These are phyloP conservation scores for Chrysomallon squamiferum DNA, from an alignment of 1,140 invertebrate genomes.

Conservation along the genomic window DNA sequence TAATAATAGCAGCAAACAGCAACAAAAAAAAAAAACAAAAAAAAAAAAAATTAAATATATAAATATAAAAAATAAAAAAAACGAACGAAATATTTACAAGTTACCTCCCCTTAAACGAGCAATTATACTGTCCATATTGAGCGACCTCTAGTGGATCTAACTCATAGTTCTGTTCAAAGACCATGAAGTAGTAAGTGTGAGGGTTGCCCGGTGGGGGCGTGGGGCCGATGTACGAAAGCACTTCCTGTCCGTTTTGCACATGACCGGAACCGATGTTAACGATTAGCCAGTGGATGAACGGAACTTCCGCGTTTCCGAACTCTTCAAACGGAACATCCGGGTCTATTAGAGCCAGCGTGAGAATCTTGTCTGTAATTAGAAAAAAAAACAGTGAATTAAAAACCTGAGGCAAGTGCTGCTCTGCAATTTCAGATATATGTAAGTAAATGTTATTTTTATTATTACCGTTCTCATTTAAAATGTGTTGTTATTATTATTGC, in stretches of 20 bases:
- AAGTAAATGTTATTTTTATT: neutral
- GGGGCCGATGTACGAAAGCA: slow-evolving; percentile 26
- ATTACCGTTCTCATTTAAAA: neutral
- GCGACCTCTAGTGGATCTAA: slow-evolving; percentile 13
- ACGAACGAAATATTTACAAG: too few species aligned
- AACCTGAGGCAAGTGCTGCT: neutral
- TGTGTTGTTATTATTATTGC: too few species aligned
- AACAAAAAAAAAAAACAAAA: neutral
- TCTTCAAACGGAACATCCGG: slow-evolving; percentile 21
- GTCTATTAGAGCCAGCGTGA: slow-evolving; percentile 28
- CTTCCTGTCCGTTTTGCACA: slow-evolving; percentile 19
- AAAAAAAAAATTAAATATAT: neutral
- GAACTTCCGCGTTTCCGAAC: slow-evolving; percentile 27
- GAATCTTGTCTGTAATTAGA: slow-evolving; percentile 22
- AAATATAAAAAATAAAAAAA: neutral
- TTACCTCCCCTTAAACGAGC: slow-evolving; percentile 19
- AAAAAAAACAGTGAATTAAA: too few species aligned
- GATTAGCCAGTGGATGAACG: slow-evolving; percentile 29
- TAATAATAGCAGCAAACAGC: neutral
- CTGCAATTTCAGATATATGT: neutral
- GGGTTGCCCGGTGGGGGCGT: slow-evolving; percentile 21
- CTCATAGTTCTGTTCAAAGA: slow-evolving; percentile 22
- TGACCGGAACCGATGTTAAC: slow-evolving; percentile 25
- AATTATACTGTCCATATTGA: slow-evolving; percentile 14
- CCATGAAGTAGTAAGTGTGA: slow-evolving; percentile 32